Percentiles rank a stretch among this genome's conserved stretches.
These are phyloP conservation scores for Xanthorhoe spadicearia DNA, from an alignment of 2,888 invertebrate genomes.

Conservation along the genomic window DNA sequence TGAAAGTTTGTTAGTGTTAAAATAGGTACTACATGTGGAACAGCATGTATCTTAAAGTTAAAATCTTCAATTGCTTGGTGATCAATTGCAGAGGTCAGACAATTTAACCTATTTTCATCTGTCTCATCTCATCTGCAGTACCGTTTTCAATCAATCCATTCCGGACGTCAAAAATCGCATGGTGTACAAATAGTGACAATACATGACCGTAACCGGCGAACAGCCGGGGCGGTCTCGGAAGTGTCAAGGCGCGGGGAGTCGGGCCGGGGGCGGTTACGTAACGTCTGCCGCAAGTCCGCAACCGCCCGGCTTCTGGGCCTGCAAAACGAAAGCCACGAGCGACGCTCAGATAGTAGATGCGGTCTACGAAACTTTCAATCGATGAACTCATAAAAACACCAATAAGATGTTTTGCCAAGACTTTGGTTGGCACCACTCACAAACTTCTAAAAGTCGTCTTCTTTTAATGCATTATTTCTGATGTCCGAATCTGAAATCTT, in stretches of 20 bases:
- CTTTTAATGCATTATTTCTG: neutral
- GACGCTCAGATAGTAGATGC: conserved; percentile 21
- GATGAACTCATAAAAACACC: conserved; percentile 1
- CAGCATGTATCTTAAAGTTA: no score
- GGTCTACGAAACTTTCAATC: conserved; percentile 16
- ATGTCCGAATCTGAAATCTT: neutral
- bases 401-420: neutral
- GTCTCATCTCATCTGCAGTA: neutral
- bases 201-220: conserved; percentile 31
- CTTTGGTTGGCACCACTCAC: neutral
- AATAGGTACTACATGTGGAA: neutral
- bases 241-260: conserved; percentile 56
- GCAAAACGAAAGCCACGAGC: conserved; percentile 8
- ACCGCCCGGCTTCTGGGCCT: conserved; percentile 44
- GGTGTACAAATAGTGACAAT: conserved; percentile 30
- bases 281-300: conserved; percentile 60
- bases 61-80: neutral
- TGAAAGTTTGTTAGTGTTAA: no score
- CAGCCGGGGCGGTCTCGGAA: conserved; percentile 56
- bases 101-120: neutral
- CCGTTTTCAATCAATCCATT: conserved; percentile 31
- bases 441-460: neutral
- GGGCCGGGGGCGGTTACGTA: conserved; percentile 63
- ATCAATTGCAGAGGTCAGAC: neutral
- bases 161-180: conserved; percentile 32